Evolutionary conservation across 30 jellyfish, hydroid and myxozoan genomes (phyloP), one percentile per base, ranked within the genome.

Genomic region (Hydractinia symbiolongicarpus): DNA sequence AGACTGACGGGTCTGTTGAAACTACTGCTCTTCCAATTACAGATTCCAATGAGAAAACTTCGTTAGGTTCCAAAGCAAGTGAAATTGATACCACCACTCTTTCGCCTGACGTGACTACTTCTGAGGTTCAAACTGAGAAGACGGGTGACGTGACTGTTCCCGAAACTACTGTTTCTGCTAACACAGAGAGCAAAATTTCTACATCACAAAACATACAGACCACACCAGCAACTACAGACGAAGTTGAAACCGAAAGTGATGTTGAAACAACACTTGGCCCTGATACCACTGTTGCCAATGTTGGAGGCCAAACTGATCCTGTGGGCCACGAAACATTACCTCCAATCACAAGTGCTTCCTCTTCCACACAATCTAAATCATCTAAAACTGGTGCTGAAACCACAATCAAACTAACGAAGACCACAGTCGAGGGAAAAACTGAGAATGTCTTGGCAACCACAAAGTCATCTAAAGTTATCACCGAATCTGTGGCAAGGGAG

Each of bases 181-280:
- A n/a, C n/a, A n/a, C 50, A 79, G 11, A 67, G 7, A 83, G 72
- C 17, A 81, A 81, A 7, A 81, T 83, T 58, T 74, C 89, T 30
- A 83, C 89, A 54, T 85, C 90, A 53, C 84, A 67, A 9, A 67
- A 81, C 44, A 50, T 81, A 4, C 67, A 82, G 30, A 86, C 91
- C 58, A 81, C 91, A 5, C 86, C 85, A 8, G 86, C 30, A 9
- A 50, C 30, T 5, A 62, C 73, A 40, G 30, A 62, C 16, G 73
- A 62, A 9, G 21, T 50, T n/a, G 10, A 62, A 9, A 7, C 8
- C 10, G 50, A 44, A 9, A 50, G 7, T 62, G 73, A 76, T 54
- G 71, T 73, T 5, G 93, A 76, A 76, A 67, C 83, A 9, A 78
- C 87, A 9, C 83, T 83, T 44, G 83, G 76, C 0, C 81, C 87